Conservation (phyloP, 1,140 invertebrate species). For the Drosophila sechellia region DNA sequence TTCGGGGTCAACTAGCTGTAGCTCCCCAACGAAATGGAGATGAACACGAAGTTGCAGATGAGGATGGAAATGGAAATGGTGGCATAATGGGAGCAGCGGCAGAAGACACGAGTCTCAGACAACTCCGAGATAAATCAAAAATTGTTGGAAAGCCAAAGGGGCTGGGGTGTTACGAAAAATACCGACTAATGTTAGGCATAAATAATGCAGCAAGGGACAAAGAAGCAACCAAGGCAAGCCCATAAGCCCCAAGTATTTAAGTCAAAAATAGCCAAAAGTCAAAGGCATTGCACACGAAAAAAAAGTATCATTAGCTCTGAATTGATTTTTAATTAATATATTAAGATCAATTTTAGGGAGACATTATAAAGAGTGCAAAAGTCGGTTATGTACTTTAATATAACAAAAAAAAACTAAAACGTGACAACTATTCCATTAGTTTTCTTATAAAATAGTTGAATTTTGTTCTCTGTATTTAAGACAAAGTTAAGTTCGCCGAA, state of each 20-base stretch:
- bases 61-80: constrained; percentile 39
- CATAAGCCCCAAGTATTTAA: constrained; percentile 71
- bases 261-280: constrained; percentile 65
- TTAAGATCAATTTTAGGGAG: no score
- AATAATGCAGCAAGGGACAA: constrained; percentile 36
- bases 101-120: constrained; percentile 34
- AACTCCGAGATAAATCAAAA: constrained; percentile 54
- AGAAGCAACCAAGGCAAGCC: constrained; percentile 6
- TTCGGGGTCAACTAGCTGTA: constrained; percentile 74
- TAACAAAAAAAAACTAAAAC: no score
- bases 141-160: constrained; percentile 15
- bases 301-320: not conserved
- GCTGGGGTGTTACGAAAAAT: constrained; percentile 14
- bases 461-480: constrained; percentile 1
- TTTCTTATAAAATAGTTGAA: not conserved
- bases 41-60: constrained; percentile 32
- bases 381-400: no score
- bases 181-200: constrained; percentile 52
- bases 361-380: no score
- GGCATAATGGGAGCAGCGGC: constrained; percentile 52
- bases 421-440: not conserved
- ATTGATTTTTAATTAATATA: not conserved
- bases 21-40: constrained; percentile 59
- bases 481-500: constrained; percentile 9
- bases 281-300: constrained; percentile 12